Evolutionary conservation across 2,888 invertebrate species (phyloP), one percentile per base, ranked within the genome.

Genomic region (Leptogaster cylindrica): DNA sequence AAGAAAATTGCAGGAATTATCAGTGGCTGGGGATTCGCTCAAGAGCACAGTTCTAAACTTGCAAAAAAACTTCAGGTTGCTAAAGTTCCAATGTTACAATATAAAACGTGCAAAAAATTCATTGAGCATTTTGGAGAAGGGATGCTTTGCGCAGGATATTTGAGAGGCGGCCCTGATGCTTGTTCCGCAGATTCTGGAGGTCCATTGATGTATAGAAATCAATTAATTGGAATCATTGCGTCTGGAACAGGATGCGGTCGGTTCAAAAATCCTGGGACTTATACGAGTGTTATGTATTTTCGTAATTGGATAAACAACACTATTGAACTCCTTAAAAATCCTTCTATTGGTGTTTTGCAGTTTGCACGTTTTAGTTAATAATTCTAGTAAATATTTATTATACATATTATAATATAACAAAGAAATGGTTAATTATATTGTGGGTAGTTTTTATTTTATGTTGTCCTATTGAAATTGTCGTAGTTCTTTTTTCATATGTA

Each of bases 141-240:
- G 23, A 61, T 61, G 61, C 12, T 61, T 0, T 61, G 61, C 23
- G 61, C 61, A 2, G 61, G 61, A 28, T 61, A n/a, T 3, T 1
- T 14, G 3, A 10, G 44, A 2, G 61, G 61, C 2, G 61, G 61
- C 1, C 12, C 41, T 4, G 61, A 61, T 27, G 44, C 61, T 1
- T 61, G 61, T 14, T 12, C n/a, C 4, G 16, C 44, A 1, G 61
- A 61, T 61, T 61, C 61, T 25, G 61, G 61, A 6, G 61, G 61
- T 12, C 61, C 61, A 0, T n/a, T 61, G 1, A 7, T 44, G 8
- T 23, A 41, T 5, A 44, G 36, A 10, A 44, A 44, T 10, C 33
- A 55, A 20, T 6, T 36, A 20, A 55, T 55, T 23, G 55, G 12
- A 2, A 3, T 55, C 3, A 18, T 55, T 2, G 33, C 55, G 2